phyloP scores from a whole-genome alignment of 2,888 invertebrate species.

The Parapristionchus giblindavisi region DNA sequence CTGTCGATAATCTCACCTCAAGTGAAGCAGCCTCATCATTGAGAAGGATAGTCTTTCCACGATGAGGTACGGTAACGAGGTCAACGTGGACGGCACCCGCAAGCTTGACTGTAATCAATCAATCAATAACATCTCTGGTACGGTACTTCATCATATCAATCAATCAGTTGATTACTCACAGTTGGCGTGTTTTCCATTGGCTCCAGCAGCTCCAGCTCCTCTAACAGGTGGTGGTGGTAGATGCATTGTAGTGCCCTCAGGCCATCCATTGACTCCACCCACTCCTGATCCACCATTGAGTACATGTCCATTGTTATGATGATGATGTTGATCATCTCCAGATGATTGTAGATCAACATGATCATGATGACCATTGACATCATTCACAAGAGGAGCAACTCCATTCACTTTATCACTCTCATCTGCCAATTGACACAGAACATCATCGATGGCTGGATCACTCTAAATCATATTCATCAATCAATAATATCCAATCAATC shows the following conservation, averaged over 20 bases:
- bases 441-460: constrained; percentile 24
- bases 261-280: constrained; percentile 16
- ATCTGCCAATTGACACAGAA: constrained; percentile 25
- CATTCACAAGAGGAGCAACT: too few species aligned
- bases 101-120: constrained; percentile 30
- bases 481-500: background rate
- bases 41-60: constrained; percentile 13
- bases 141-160: background rate
- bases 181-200: background rate
- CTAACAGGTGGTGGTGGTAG: background rate
- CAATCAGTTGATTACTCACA: background rate
- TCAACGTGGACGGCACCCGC: constrained; percentile 31
- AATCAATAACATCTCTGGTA: background rate
- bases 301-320: background rate
- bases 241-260: constrained; percentile 28
- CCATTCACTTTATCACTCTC: constrained; percentile 33
- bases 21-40: constrained; percentile 7
- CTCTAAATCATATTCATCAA: background rate
- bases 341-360: too few species aligned
- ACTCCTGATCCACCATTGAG: background rate
- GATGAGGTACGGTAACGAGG: constrained; percentile 21
- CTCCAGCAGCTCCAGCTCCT: background rate
- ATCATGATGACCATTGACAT: too few species aligned
- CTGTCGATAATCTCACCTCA: constrained; percentile 5
- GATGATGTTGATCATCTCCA: too few species aligned